Evolutionary conservation across 2,797 vertebrate species (phyloP).

Genomic region (Dicrostonyx torquatus): DNA sequence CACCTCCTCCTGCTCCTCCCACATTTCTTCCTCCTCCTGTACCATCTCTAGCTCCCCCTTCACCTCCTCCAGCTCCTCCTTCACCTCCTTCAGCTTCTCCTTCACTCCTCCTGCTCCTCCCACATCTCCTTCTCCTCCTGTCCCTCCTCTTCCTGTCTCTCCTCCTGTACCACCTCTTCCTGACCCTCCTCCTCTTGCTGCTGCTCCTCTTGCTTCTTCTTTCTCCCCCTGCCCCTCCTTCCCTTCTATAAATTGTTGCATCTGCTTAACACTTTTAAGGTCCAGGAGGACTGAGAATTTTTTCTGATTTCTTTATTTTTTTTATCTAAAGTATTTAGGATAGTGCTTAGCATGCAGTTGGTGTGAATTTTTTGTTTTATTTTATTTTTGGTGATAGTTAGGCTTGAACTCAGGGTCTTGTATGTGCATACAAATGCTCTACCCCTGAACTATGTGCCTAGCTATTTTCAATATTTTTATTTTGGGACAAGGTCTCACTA

Average conservation of each 20-base stretch:
- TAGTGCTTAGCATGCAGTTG: background rate
- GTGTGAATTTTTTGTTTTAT: background rate
- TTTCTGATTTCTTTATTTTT: background rate
- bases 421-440: background rate
- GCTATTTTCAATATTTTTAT: background rate
- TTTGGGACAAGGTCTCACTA: background rate
- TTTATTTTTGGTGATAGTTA: background rate
- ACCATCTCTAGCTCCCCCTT: background rate
- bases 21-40: background rate
- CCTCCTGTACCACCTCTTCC: rapidly evolving
- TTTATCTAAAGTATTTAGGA: background rate
- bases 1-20: background rate
- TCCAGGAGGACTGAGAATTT: background rate
- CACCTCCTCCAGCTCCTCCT: background rate
- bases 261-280: background rate
- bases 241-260: background rate
- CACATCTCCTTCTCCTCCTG: background rate
- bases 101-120: background rate
- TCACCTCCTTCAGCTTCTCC: background rate
- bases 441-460: background rate
- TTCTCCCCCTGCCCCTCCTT: background rate
- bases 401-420: background rate
- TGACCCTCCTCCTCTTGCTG: rapidly evolving
- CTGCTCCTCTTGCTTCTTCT: too few species aligned
- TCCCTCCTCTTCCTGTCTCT: too few species aligned